phyloP scores from a whole-genome alignment of 2,113 vertebrate species.

The Lichenostomus cassidix region DNA sequence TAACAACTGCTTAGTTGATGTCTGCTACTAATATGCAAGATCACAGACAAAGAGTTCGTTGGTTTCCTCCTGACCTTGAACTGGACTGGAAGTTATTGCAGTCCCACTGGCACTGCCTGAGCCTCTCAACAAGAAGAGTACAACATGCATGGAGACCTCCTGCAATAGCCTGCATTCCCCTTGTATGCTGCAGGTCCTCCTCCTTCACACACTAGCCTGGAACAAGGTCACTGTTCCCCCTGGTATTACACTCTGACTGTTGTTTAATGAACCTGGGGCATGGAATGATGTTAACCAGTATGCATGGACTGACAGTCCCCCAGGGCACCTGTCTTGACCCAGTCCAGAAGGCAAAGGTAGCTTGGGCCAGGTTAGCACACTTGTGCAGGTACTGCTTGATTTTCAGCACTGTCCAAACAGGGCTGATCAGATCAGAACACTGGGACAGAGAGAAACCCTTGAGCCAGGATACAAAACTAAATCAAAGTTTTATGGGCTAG shows the following conservation, averaged over 20 bases:
- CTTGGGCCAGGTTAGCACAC: background rate
- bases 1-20: background rate
- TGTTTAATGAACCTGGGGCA: background rate
- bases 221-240: background rate
- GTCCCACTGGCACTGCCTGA: background rate
- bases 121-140: background rate
- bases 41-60: background rate
- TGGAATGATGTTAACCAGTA: background rate
- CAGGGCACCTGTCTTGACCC: background rate
- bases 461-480: background rate
- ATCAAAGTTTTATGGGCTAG: constrained; percentile 26
- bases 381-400: background rate
- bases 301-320: accelerated
- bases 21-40: background rate
- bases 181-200: background rate
- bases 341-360: background rate
- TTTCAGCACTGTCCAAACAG: background rate
- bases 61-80: background rate
- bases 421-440: background rate
- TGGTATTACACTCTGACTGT: background rate
- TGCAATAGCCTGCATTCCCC: background rate
- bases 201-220: background rate
- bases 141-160: background rate
- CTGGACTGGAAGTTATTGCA: background rate
- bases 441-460: background rate